These are phyloP conservation scores for Ischnura elegans DNA, from an alignment of 2,888 invertebrate genomes.

Conservation along the genomic window DNA sequence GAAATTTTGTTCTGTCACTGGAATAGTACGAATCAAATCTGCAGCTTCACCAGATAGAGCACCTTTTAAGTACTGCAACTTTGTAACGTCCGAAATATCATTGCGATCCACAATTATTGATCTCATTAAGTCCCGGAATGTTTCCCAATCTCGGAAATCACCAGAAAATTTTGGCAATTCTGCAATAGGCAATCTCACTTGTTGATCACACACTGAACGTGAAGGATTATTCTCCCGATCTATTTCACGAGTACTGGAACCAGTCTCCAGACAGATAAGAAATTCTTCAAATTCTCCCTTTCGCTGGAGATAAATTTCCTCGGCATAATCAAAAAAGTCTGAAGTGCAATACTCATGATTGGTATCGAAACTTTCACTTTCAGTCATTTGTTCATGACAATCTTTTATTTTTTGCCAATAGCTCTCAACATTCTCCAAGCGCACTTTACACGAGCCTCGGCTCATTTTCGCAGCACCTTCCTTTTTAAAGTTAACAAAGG, in stretches of 20 bases:
- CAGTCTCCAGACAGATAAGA: neutral
- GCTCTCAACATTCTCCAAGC: neutral
- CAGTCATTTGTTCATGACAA: neutral
- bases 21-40: slow-evolving; percentile 14
- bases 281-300: slow-evolving; percentile 40
- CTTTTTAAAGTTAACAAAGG: slow-evolving; percentile 6
- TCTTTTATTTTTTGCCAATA: neutral
- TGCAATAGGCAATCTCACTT: neutral
- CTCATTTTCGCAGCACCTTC: slow-evolving; percentile 33
- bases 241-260: neutral
- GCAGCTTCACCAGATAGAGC: neutral
- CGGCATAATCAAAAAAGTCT: neutral
- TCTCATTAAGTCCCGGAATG: neutral
- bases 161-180: slow-evolving; percentile 4
- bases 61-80: slow-evolving; percentile 3
- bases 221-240: too few relatives aligned
- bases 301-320: too few relatives aligned
- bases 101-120: slow-evolving; percentile 13
- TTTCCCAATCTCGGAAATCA: too few relatives aligned
- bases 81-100: neutral
- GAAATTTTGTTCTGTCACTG: slow-evolving; percentile 8
- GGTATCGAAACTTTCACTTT: slow-evolving; percentile 12
- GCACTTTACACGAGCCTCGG: neutral
- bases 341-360: neutral
- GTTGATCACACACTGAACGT: too few relatives aligned